Evolutionary conservation across 2,797 vertebrate genomes (phyloP).

Genomic region (Enteromius unitaeniatus): DNA sequence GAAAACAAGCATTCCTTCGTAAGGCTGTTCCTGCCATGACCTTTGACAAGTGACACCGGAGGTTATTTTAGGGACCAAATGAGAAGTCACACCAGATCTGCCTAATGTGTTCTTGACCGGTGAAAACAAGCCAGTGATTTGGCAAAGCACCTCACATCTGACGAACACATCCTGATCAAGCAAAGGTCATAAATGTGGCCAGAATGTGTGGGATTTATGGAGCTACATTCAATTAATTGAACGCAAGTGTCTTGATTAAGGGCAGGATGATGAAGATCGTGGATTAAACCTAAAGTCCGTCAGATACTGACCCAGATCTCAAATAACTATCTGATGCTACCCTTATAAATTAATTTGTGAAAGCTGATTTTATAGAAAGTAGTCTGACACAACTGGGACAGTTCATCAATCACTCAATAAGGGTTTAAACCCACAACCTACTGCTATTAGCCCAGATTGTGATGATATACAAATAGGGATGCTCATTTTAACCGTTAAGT

Average conservation of each 20-base stretch:
- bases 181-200: neutral
- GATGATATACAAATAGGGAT: too few relatives aligned
- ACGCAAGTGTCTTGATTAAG: neutral
- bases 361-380: neutral
- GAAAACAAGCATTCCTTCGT: constrained; percentile 11
- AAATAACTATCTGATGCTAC: neutral
- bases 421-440: too few relatives aligned
- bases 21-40: neutral
- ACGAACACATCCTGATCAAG: neutral
- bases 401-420: too few relatives aligned
- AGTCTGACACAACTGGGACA: neutral
- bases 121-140: neutral
- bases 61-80: constrained; percentile 23
- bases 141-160: neutral
- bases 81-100: constrained; percentile 2
- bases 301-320: neutral
- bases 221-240: neutral
- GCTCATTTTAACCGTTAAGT: too few relatives aligned
- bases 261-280: neutral
- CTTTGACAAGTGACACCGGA: neutral
- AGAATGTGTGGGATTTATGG: neutral
- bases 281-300: neutral
- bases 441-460: too few relatives aligned
- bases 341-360: neutral
- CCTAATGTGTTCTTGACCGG: neutral